Evolutionary conservation across 1,140 invertebrate species (phyloP).

Genomic region (Bombus consobrinus): DNA sequence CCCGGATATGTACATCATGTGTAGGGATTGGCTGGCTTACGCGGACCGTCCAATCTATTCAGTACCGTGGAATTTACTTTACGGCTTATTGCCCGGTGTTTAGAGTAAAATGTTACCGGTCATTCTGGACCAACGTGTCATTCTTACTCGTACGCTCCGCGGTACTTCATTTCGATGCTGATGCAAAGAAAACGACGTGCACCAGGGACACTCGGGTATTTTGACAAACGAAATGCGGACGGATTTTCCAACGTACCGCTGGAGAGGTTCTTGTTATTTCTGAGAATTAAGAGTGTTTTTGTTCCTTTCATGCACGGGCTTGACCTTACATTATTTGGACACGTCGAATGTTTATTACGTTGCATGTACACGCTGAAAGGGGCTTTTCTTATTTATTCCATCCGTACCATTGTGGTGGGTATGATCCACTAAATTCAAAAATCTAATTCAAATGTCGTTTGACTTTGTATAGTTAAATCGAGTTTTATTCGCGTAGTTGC

Average conservation of each 20-base stretch:
- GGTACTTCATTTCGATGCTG: not conserved
- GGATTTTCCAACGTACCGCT: not conserved
- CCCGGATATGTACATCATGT: constrained; percentile 21
- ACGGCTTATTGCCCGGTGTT: constrained; percentile 42
- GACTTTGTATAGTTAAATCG: no score
- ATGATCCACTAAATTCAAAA: not conserved
- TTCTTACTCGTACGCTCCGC: not conserved
- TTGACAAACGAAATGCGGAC: not conserved
- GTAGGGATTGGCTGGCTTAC: constrained; percentile 37
- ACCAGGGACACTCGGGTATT: not conserved
- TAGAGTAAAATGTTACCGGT: constrained; percentile 16
- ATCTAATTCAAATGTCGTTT: not conserved
- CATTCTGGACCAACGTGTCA: not conserved
- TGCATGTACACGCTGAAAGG: no score
- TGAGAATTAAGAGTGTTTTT: constrained; percentile 5
- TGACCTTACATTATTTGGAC: not conserved
- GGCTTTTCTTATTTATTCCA: not conserved
- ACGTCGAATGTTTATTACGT: not conserved
- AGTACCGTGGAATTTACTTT: constrained; percentile 58
- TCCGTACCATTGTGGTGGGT: not conserved
- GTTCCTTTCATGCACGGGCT: not conserved
- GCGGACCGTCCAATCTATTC: constrained; percentile 43
- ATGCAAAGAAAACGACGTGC: constrained; percentile 11
- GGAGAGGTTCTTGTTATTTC: constrained; percentile 7
- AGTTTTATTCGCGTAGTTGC: no score